Conservation (phyloP, 2,888 invertebrate species). For the Saturnia pavonia region DNA sequence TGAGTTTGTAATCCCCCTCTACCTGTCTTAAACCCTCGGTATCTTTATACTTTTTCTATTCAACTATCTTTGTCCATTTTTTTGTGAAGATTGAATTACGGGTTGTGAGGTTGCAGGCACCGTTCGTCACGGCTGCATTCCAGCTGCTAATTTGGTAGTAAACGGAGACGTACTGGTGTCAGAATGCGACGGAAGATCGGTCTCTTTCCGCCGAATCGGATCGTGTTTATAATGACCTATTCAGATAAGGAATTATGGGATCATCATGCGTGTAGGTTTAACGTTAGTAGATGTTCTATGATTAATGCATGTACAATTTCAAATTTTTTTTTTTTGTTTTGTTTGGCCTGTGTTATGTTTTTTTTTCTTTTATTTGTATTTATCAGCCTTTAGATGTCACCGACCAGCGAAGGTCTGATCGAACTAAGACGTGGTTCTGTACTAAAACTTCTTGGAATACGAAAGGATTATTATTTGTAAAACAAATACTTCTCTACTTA, state of each 20-base stretch:
- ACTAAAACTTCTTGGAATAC: background rate
- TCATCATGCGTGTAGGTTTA: constrained; percentile 30
- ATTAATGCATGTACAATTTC: constrained; percentile 2
- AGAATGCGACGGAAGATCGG: constrained; percentile 33
- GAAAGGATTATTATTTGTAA: too few relatives aligned
- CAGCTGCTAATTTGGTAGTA: constrained; percentile 68
- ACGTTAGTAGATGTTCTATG: constrained; percentile 7
- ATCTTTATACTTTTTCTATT: constrained; percentile 60
- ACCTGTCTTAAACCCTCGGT: constrained; percentile 75
- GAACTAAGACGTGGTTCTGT: background rate
- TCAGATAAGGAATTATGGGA: constrained; percentile 32
- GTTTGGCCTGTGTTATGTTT: background rate
- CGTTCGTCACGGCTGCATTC: constrained; percentile 74
- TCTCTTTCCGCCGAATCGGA: constrained; percentile 31
- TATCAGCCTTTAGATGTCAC: background rate
- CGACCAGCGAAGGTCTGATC: background rate
- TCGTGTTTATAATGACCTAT: constrained; percentile 38
- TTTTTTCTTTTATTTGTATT: background rate
- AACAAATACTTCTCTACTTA: too few relatives aligned
- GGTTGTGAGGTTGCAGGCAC: constrained; percentile 71
- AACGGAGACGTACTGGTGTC: constrained; percentile 21
- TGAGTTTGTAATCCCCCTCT: constrained; percentile 55
- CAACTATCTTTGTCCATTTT: constrained; percentile 58
- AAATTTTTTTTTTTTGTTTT: background rate
- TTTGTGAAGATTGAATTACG: constrained; percentile 73